These are phyloP conservation scores for Ceratosolen fusciceps DNA, from an alignment of 1,140 invertebrate species.

Conservation along the genomic window DNA sequence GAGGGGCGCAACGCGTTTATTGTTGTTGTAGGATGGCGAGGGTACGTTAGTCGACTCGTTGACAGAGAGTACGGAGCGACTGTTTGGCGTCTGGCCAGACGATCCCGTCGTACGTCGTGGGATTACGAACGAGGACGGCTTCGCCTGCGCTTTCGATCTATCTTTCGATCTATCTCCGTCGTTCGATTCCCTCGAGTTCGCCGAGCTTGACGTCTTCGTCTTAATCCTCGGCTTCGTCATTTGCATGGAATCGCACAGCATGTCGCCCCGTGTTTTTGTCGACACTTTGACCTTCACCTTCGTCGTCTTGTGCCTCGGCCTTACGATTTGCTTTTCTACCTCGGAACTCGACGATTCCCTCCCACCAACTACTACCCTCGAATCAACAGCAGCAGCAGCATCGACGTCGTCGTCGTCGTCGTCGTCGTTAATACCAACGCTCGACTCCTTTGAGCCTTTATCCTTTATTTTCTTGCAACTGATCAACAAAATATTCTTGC, in stretches of 20 bases:
- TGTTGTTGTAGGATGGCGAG: background rate
- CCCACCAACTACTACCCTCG: background rate
- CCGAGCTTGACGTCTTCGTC: slow-evolving; percentile 1
- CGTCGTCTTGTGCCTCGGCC: slow-evolving; percentile 21
- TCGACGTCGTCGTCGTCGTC: too few species aligned
- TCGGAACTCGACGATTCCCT: slow-evolving; percentile 12
- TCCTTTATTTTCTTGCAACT: background rate
- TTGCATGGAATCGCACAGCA: slow-evolving; percentile 47
- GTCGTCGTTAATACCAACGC: background rate
- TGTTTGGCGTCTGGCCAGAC: slow-evolving; percentile 5
- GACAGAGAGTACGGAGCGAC: slow-evolving; percentile 7
- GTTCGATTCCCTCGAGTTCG: too few species aligned
- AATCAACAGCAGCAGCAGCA: too few species aligned
- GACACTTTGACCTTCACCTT: slow-evolving; percentile 45
- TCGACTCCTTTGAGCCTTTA: background rate
- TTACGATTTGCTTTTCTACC: background rate
- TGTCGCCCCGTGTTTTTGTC: slow-evolving; percentile 35
- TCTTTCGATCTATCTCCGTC: slow-evolving; percentile 8
- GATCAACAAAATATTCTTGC: slow-evolving; percentile 31
- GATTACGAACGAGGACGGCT: slow-evolving; percentile 15
- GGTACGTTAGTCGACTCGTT: background rate
- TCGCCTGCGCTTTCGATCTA: background rate
- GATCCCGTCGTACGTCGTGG: slow-evolving; percentile 13
- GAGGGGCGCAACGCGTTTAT: too few species aligned
- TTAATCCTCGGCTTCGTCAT: slow-evolving; percentile 14